Evolutionary conservation across 2,797 vertebrate genomes (phyloP).

Genomic region (Galaxias olidus): DNA sequence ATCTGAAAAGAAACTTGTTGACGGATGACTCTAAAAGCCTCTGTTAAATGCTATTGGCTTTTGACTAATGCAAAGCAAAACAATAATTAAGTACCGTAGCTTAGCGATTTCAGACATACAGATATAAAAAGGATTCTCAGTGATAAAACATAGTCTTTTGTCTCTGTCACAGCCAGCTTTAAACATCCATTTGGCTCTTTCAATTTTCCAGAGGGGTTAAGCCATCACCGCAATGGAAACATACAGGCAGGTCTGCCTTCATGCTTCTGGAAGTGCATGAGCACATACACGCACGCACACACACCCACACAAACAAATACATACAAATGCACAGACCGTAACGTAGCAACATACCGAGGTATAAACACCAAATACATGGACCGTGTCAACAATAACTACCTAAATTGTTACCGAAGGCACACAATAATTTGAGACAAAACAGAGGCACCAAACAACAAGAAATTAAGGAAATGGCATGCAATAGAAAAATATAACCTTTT

Average conservation of each 20-base stretch:
- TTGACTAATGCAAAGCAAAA: neutral
- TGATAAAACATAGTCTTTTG: neutral
- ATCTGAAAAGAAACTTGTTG: neutral
- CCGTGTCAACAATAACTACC: too few species aligned
- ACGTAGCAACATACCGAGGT: neutral
- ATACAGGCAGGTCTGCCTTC: too few species aligned
- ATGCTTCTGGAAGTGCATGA: too few species aligned
- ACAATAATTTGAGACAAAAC: too few species aligned
- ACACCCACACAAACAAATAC: neutral
- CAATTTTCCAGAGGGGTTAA: slow-evolving; percentile 4
- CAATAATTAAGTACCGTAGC: neutral
- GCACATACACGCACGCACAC: neutral
- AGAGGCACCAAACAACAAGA: too few species aligned
- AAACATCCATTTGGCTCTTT: neutral
- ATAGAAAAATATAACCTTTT: too few species aligned
- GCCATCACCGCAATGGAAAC: neutral
- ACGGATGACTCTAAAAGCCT: neutral
- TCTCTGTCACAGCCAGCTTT: neutral
- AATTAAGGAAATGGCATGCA: too few species aligned
- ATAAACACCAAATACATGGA: neutral
- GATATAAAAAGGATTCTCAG: neutral
- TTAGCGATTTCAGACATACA: neutral
- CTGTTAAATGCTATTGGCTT: neutral
- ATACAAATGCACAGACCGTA: neutral
- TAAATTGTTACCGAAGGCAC: too few species aligned